Base-by-base conservation (phyloP, 2,797 vertebrate genomes). In the Sphenopsis melanotis region DNA sequence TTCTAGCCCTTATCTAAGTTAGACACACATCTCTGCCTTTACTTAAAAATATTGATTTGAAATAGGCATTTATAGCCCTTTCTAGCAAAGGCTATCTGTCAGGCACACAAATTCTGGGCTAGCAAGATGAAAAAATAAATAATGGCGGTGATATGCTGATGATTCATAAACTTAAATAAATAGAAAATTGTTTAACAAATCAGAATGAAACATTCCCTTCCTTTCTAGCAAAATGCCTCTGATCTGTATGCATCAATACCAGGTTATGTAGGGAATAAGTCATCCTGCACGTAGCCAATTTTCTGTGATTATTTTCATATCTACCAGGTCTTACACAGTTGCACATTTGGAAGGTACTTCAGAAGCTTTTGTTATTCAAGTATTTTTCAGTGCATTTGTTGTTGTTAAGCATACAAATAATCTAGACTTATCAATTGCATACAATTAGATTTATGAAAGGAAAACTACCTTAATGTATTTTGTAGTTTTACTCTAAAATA, bases 1-100 rank as follows among this genome's bases (percentile, higher is more conserved):
- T 92, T 74, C 78, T 39, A 47, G 56, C 29, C 52, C 89, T 95
- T 95, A 95, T 94, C 92, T 42, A 63, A 74, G 34, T 78, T 64
- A 65, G 50, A 55, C 95, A 94, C 41, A 47, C 2, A 0, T 70
- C 53, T 69, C 21, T 74, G 47, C 57, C 57, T 89, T 94, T 53
- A 39, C 87, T 78, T 85, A 37, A 75, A 90, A 89, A 44, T 78
- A 44, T 57, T 85, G 83, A 39, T 81, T 83, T 61, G 39, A 75
- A 92, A 81, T 63, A 34, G 3, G 29, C 50, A 87, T 75, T 93
- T 95, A 59, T 12, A 71, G 72, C 32, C 68, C 46, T 89, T 64
- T 79, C 75, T 71, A 83, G 57, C 60, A 61, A 68, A 37, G 49
- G 18, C 42, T 79, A 1, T 81, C 63, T 80, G 19, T 72, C 52